These are phyloP conservation scores for Dendronephthya gigantea DNA, from an alignment of 64 coral and sea anemone species.

Conservation along the genomic window DNA sequence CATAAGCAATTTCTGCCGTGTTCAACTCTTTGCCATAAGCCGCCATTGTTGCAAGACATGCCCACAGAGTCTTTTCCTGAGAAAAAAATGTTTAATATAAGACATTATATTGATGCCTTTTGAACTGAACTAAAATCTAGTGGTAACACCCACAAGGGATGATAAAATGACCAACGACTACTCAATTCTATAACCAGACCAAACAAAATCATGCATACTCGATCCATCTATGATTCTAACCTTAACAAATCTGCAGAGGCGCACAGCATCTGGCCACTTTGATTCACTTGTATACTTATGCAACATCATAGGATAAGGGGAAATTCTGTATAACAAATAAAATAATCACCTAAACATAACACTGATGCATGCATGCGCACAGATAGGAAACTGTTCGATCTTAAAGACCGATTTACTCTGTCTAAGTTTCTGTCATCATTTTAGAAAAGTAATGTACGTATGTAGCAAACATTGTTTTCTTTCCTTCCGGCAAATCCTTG, in stretches of 20 bases:
- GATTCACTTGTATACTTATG: conserved; percentile 84
- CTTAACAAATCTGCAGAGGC: conserved; percentile 98
- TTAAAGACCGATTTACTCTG: not conserved
- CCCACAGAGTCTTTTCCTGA: conserved; percentile 91
- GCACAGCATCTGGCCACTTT: conserved; percentile 88
- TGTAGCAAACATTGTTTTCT: not conserved
- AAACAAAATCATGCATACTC: no score
- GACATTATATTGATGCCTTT: not conserved
- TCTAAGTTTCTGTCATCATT: not conserved
- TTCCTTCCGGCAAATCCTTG: not conserved
- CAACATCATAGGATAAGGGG: conserved; percentile 85
- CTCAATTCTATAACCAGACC: no score
- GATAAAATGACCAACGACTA: no score
- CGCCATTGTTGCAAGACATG: conserved; percentile 93
- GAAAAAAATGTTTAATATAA: not conserved
- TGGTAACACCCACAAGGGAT: no score
- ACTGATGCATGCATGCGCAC: not conserved
- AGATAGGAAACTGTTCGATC: no score
- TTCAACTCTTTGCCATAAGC: conserved; percentile 87
- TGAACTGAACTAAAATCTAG: no score
- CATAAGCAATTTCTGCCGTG: conserved; percentile 88
- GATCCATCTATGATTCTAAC: conserved; percentile 24
- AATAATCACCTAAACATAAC: not conserved
- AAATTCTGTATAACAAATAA: conserved; percentile 44
- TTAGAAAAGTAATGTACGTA: not conserved